A percentile compares a stretch with the other conserved stretches of the same genome.
Conservation (phyloP, 1,140 invertebrate genomes). For the Saccostrea echinata region DNA sequence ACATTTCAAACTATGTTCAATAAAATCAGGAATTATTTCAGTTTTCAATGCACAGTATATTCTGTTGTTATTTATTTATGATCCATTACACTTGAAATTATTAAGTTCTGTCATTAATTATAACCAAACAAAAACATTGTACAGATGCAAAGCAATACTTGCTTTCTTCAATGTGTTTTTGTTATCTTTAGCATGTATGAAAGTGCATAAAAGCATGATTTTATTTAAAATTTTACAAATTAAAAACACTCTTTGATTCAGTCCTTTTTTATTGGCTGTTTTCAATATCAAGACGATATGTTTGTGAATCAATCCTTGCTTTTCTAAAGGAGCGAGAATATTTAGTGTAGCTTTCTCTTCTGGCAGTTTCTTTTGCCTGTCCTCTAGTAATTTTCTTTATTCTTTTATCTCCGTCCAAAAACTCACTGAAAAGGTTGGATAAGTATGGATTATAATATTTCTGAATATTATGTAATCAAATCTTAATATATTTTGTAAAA, state of each 20-base stretch:
- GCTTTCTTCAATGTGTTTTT: too few relatives aligned
- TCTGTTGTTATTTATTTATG: too few relatives aligned
- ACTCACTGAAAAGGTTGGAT: constrained; percentile 48
- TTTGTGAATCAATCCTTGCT: constrained; percentile 56
- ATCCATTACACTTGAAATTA: too few relatives aligned
- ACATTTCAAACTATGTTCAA: neutral
- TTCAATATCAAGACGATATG: constrained; percentile 45
- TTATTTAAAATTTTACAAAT: neutral
- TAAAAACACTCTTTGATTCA: neutral
- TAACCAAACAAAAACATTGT: too few relatives aligned
- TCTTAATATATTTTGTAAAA: neutral
- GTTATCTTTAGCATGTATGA: too few relatives aligned
- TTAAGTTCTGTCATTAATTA: too few relatives aligned
- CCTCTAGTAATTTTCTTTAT: constrained; percentile 56
- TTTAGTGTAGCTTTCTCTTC: constrained; percentile 45
- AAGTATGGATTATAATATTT: neutral
- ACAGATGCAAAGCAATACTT: too few relatives aligned
- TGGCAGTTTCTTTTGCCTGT: constrained; percentile 7
- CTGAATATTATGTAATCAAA: neutral
- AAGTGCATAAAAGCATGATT: neutral
- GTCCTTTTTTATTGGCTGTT: neutral
- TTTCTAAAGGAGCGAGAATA: constrained; percentile 55
- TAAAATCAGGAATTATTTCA: too few relatives aligned
- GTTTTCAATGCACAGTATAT: too few relatives aligned
- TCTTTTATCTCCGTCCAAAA: constrained; percentile 55